Percentiles rank a stretch among this genome's conserved stretches.
Conservation (phyloP, 2,888 invertebrate species). For the Zaprionus bogoriensis region DNA sequence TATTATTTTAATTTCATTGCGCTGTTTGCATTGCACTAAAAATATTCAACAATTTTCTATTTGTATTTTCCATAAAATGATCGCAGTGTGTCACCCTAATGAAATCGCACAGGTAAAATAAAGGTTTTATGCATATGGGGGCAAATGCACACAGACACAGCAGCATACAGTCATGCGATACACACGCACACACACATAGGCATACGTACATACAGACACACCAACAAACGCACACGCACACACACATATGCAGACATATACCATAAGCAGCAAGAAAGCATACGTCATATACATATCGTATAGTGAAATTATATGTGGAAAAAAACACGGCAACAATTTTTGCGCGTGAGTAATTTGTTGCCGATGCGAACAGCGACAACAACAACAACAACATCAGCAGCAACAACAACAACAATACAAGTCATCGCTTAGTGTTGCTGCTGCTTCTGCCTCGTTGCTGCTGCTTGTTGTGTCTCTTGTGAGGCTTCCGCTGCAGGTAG, state of each 20-base stretch:
- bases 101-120: slow-evolving; percentile 45
- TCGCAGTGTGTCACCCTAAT: slow-evolving; percentile 39
- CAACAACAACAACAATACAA: neutral
- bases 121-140: slow-evolving; percentile 67
- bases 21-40: no score
- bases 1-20: neutral
- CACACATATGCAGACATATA: slow-evolving; percentile 15
- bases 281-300: slow-evolving; percentile 56
- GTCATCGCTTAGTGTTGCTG: slow-evolving; percentile 9
- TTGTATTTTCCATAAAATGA: neutral
- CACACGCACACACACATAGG: neutral
- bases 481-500: slow-evolving; percentile 76
- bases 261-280: slow-evolving; percentile 67
- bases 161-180: slow-evolving; percentile 10
- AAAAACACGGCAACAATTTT: slow-evolving; percentile 63
- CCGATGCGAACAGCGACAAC: slow-evolving; percentile 33
- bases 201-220: neutral
- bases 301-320: slow-evolving; percentile 70
- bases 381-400: slow-evolving; percentile 8
- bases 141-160: slow-evolving; percentile 31
- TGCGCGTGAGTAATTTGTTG: slow-evolving; percentile 79
- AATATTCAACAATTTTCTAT: neutral
- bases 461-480: slow-evolving; percentile 60
- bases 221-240: slow-evolving; percentile 1
- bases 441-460: slow-evolving; percentile 33